Base-by-base conservation (phyloP, 1,140 invertebrate species). In the Agrilus planipennis region DNA sequence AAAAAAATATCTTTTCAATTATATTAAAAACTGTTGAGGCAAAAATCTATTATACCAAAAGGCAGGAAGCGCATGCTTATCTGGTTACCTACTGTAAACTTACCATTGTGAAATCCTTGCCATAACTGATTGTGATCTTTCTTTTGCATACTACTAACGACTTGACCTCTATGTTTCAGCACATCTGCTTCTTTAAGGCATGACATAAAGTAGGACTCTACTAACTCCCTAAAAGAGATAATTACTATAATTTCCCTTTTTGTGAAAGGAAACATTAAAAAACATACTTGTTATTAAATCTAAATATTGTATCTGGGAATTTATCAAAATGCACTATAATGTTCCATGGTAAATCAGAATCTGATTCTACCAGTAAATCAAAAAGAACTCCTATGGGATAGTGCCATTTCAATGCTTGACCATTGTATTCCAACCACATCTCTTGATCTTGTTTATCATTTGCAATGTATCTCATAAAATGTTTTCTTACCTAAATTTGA, bases 121-220 rank as follows among this genome's bases (percentile, higher is more conserved):
- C 93, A 99, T 4, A 99, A 67, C 52, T 96, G 90, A 64, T 88
- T 91, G 57, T 97, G 93, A 57, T 99, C 94, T 61, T 94, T 94
- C 56, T 92, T 92, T 55, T 94, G 90, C 93, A 99, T 97, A 45
- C 73, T 79, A 20, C 87, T 89, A 31, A 96, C 84, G 9, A 97
- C 76, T 63, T 89, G 81, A 4, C 85, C 80, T 52, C 85, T 73
- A 58, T 97, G 93, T 65, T 99, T 99, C 1, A 99, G 63, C 3
- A 89, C 83, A 71, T 98, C 94, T 2, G 95, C 93, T 72, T 99
- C 94, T 68, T 99, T 99, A 6, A 99, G 69, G 42, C 84, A 86
- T 11, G 90, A 85, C 74, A 99, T 83, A 60, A 93, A 98, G 61
- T 91, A 79, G 3, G 90, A 79, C 65, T 96, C 90, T 6, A 98